A percentile compares a stretch with the other conserved stretches of the same genome.
These are phyloP conservation scores for Pelecanoides urinatrix DNA, from an alignment of 2,113 vertebrate species.

Conservation along the genomic window DNA sequence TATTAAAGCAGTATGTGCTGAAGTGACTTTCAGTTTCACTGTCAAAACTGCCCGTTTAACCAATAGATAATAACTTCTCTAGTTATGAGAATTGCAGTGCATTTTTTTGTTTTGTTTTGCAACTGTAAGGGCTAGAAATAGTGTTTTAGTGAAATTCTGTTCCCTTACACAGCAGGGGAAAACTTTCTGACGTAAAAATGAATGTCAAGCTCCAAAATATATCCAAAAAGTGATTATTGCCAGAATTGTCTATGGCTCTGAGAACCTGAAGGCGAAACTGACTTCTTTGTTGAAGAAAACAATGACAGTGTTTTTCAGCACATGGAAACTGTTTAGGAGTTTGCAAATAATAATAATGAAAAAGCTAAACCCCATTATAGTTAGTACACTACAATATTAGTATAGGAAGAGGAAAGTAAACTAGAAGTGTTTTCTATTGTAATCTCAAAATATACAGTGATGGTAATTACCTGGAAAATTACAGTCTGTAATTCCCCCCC, in stretches of 20 bases:
- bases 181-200: background rate
- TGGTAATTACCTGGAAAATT: background rate
- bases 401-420: background rate
- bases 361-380: background rate
- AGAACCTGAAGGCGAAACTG: background rate
- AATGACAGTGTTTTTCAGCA: background rate
- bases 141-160: background rate
- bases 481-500: background rate
- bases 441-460: background rate
- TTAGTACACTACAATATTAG: background rate
- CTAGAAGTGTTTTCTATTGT: background rate
- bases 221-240: background rate
- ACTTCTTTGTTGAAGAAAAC: slow-evolving; percentile 18
- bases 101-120: background rate
- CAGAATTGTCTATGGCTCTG: background rate
- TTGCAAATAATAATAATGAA: background rate
- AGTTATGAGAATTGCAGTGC: background rate
- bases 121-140: background rate
- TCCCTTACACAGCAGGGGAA: background rate
- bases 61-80: background rate
- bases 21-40: background rate
- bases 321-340: background rate
- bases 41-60: background rate
- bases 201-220: background rate
- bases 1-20: background rate